Evolutionary conservation across 2,888 invertebrate species (phyloP), one percentile per base, ranked within the genome.

Genomic region (Tenthredo mesomela): DNA sequence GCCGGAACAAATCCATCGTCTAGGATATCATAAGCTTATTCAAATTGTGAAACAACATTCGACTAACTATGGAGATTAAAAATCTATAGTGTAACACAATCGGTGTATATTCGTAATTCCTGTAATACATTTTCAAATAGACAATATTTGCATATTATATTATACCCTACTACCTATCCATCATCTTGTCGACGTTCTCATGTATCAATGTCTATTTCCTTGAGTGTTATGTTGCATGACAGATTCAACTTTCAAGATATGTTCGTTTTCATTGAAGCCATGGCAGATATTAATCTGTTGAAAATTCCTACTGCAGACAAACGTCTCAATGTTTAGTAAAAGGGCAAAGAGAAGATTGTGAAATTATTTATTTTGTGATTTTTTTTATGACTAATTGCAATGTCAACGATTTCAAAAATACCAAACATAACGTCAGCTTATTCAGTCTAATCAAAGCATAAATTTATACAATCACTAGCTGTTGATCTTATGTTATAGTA

Each of bases 151-250:
- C 67, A 33, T 65, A 33, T 67, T 25, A 25, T 12, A 29, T 2
- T 1, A 2, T 29, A 29, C 29, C 10, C 67, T 33, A 33, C 67
- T 33, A 33, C 6, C 33, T 33, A 67, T 67, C 67, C 33, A 67
- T 67, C 67, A 67, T 67, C 33, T 33, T 67, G 33, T 12, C 67
- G 33, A 67, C 67, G 33, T 67, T 67, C 33, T 67, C 67, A 33
- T 33, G 67, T 33, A 67, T 67, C 67, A 67, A 67, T 67, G 33
- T 67, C 67, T 33, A 18, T 33, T 67, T 67, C 33, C 67, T 67
- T 15, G 25, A 61, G 61, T 25, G 61, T 61, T 29, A n/a, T n/a
- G 18, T 4, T 61, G 61, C 25, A 25, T 61, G 25, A 33, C 15
- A 67, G 12, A 67, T 33, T 67, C 67, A n/a, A n/a, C n/a, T n/a